Base-by-base conservation (phyloP, 2,113 vertebrate genomes). In the Dicaeum eximium region DNA sequence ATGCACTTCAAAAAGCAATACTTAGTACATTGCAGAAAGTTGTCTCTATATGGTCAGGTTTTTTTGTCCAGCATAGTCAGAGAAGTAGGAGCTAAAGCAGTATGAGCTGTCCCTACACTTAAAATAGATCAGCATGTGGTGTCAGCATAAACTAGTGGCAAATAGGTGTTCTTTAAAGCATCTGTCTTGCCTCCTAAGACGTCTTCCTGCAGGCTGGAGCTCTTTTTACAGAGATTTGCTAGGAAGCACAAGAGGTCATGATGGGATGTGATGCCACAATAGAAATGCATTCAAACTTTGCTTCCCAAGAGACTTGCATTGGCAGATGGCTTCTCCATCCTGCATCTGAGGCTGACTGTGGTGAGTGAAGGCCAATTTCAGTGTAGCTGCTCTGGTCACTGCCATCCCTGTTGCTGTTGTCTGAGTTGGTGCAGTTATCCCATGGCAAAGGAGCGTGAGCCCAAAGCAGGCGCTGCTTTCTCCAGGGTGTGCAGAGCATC, bases 381-480 rank as follows among this genome's bases (percentile, higher is more conserved):
- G 31, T 44, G 17, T 1, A 38, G 40, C 18, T 90, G 12, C 3
- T 42, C 20, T 44, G 47, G 24, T 27, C 19, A 19, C 15, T 82
- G 56, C 28, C 24, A 11, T 48, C 45, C 7, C 27, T 62, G 31
- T 1, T 58, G 42, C 0, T 54, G n/a, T 7, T 60, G 11, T 5
- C 9, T 51, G 40, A 23, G 60, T 1, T 56, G 64, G 12, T 28
- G 30, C 57, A 15, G 27, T 51, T 28, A 25, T 51, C 30, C 50
- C n/a, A 7, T 1, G 12, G 45, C 19, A 35, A 65, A 23, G 50
- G 11, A 65, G 37, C 1, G 0, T 1, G 3, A 81, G 19, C 16
- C 54, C 31, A 65, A 37, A 51, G 82, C 27, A 47, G 31, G 31
- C 0, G 0, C 11, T 64, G 15, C 4, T 65, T 56, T 70, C 64